A percentile compares a stretch with the other conserved stretches of the same genome.
Evolutionary conservation across 2,113 vertebrate species (phyloP).

Genomic region (Periophthalmodon schlosseri): DNA sequence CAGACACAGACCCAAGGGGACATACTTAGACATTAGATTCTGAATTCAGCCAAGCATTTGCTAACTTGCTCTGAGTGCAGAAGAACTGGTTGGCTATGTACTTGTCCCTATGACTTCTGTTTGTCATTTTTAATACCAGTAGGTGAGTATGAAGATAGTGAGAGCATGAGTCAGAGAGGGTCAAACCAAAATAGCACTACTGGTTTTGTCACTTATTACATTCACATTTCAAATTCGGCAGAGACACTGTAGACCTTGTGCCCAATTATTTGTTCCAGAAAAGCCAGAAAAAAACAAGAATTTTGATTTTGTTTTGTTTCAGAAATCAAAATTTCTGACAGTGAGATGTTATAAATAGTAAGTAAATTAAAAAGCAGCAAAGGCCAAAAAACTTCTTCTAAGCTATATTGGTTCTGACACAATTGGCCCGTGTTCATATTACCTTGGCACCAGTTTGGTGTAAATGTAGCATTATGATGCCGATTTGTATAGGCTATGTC

Average conservation of each 20-base stretch:
- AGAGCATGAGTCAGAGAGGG: neutral
- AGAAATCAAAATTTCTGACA: neutral
- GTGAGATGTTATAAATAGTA: neutral
- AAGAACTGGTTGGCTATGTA: neutral
- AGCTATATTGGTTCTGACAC: too few species aligned
- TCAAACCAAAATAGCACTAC: neutral
- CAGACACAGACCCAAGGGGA: too few species aligned
- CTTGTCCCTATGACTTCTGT: neutral
- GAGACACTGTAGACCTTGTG: neutral
- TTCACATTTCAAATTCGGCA: neutral
- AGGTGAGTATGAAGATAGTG: neutral
- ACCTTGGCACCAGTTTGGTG: neutral
- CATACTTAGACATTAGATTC: too few species aligned
- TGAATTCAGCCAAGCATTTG: neutral
- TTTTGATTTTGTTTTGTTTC: neutral
- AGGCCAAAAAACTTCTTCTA: too few species aligned
- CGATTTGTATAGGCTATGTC: neutral
- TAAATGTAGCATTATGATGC: neutral
- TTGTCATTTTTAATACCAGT: neutral
- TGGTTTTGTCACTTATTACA: neutral
- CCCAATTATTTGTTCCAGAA: neutral
- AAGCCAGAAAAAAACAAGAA: neutral
- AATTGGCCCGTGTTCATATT: neutral
- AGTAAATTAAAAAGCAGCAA: neutral
- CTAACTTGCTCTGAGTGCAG: neutral